Conservation (phyloP, 2,113 vertebrate genomes). For the Regulus satrapa region DNA sequence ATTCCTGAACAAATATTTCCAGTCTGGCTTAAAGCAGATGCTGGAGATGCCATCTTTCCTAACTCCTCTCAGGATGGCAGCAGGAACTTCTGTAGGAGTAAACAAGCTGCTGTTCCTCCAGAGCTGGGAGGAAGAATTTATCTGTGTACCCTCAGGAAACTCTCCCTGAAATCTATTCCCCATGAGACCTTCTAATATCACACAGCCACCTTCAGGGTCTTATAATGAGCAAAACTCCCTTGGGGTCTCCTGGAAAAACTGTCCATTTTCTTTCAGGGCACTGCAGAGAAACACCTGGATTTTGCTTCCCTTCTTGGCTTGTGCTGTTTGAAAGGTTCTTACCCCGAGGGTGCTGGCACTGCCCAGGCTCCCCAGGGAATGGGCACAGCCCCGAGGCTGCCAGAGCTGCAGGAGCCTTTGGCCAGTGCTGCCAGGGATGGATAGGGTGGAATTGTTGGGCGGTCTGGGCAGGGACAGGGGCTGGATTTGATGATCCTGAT, state of each 20-base stretch:
- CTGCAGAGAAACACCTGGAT: not conserved
- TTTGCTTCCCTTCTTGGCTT: not conserved
- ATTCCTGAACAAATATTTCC: not conserved
- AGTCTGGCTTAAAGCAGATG: not conserved
- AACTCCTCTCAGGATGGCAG: not conserved
- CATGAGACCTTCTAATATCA: not conserved
- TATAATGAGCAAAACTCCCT: not conserved
- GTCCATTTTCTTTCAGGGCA: not conserved
- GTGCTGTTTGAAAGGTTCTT: not conserved
- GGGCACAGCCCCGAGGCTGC: not conserved
- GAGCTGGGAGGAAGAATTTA: not conserved
- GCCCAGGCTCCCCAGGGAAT: not conserved
- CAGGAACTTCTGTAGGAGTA: not conserved
- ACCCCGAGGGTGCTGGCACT: not conserved
- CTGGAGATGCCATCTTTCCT: not conserved
- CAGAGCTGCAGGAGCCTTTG: not conserved
- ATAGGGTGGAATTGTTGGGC: not conserved
- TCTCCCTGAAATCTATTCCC: not conserved
- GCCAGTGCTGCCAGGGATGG: not conserved
- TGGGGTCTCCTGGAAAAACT: not conserved
- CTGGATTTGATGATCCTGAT: accelerated
- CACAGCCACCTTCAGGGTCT: not conserved
- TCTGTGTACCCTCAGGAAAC: not conserved
- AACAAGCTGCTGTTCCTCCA: not conserved
- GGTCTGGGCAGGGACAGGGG: not conserved